These are phyloP conservation scores for Caenorhabditis plicata DNA, from an alignment of 2,888 invertebrate genomes.

Conservation along the genomic window DNA sequence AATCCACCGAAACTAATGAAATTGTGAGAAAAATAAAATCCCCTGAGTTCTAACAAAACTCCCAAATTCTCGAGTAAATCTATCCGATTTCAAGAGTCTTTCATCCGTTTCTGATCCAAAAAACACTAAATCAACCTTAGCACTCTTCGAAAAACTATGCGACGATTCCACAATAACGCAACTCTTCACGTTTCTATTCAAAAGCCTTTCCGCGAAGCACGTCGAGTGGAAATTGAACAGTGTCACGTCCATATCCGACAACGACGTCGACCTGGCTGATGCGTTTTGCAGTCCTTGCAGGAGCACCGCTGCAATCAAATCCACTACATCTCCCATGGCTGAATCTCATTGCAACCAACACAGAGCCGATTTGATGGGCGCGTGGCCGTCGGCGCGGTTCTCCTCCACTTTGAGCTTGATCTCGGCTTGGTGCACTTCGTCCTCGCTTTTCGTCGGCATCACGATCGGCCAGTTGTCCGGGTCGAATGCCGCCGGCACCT, in stretches of 20 bases:
- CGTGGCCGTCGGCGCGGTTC: conserved; percentile 29
- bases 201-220: conserved; percentile 30
- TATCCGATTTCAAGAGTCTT: background rate
- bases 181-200: conserved; percentile 21
- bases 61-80: background rate
- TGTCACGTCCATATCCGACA: conserved; percentile 30
- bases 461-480: conserved; percentile 6
- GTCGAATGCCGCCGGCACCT: too few relatives aligned
- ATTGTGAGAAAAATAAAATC: too few relatives aligned
- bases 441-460: background rate
- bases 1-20: too few relatives aligned
- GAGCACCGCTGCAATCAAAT: conserved; percentile 17
- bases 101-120: background rate
- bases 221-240: conserved; percentile 37
- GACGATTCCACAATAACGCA: conserved; percentile 32
- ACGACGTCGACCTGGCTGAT: conserved; percentile 21
- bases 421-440: background rate
- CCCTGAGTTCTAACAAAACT: too few relatives aligned
- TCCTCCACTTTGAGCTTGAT: conserved; percentile 11
- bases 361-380: conserved; percentile 26
- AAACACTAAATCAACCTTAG: conserved; percentile 13
- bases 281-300: conserved; percentile 22
- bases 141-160: conserved; percentile 26
- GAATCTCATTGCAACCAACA: conserved; percentile 3
- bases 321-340: background rate